Evolutionary conservation across 2,797 vertebrate genomes (phyloP).

Genomic region (Acanthis flammea): DNA sequence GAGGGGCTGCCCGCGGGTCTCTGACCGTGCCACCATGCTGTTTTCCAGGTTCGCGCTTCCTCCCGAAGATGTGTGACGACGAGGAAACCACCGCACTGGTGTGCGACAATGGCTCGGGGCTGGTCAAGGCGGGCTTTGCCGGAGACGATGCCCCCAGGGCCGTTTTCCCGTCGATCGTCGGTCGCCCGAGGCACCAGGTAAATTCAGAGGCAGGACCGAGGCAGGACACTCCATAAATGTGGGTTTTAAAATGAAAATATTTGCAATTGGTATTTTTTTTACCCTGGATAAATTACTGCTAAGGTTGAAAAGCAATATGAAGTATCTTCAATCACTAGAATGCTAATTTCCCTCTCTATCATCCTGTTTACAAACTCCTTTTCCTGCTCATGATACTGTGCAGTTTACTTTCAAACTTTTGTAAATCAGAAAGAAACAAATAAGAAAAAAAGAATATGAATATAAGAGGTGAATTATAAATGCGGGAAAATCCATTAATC

Average conservation of each 20-base stretch:
- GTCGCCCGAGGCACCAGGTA: conserved; percentile 93
- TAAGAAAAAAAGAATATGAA: background rate
- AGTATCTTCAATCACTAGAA: background rate
- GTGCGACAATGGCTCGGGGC: conserved; percentile 92
- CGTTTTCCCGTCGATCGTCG: conserved; percentile 93
- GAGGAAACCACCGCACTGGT: conserved; percentile 92
- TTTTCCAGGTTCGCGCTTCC: conserved; percentile 58
- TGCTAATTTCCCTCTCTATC: background rate
- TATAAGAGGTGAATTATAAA: background rate
- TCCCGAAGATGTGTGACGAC: conserved; percentile 87
- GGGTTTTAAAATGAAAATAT: fast-evolving
- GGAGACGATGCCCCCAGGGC: conserved; percentile 92
- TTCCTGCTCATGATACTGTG: background rate
- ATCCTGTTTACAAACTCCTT: background rate
- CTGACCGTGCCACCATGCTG: background rate
- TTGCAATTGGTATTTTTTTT: background rate
- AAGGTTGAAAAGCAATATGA: background rate
- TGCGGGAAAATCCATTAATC: background rate
- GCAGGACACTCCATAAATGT: background rate
- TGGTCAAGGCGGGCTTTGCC: conserved; percentile 93
- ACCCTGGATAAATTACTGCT: background rate
- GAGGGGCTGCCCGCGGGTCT: background rate
- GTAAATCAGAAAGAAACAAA: background rate
- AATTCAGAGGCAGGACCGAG: background rate
- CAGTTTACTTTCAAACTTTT: background rate